Evolutionary conservation across 2,797 vertebrate genomes (phyloP).

Genomic region (Sebastiscus tertius): DNA sequence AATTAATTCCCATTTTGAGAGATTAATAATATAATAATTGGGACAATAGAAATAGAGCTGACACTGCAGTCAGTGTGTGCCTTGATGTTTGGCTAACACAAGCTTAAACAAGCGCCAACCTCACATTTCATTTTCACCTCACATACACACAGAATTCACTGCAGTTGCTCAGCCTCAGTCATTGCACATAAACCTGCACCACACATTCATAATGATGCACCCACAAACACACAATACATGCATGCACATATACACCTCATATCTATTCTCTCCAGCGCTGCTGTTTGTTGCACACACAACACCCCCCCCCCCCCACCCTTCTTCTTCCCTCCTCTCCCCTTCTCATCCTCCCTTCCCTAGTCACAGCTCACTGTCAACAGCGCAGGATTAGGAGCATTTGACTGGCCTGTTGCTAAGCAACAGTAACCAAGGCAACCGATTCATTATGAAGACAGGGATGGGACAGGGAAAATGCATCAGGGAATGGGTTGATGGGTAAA

Average conservation of each 20-base stretch:
- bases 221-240: conserved; percentile 24
- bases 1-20: conserved; percentile 8
- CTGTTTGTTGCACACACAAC: conserved; percentile 50
- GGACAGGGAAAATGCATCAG: conserved; percentile 81
- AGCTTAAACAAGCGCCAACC: conserved; percentile 26
- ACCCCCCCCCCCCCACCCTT: background rate
- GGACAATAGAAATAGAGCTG: conserved; percentile 4
- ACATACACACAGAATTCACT: conserved; percentile 28
- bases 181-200: conserved; percentile 34
- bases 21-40: conserved; percentile 6
- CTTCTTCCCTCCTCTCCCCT: conserved; percentile 29
- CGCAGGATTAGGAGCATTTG: conserved; percentile 86
- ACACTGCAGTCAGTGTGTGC: conserved; percentile 8
- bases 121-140: conserved; percentile 38
- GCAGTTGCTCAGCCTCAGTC: conserved; percentile 40
- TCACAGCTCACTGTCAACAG: conserved; percentile 87
- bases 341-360: conserved; percentile 68
- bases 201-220: conserved; percentile 28
- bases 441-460: conserved; percentile 85
- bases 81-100: conserved; percentile 37
- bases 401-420: conserved; percentile 87
- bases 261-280: conserved; percentile 45
- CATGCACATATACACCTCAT: conserved; percentile 45
- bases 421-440: conserved; percentile 79
- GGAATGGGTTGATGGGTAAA: conserved; percentile 77